These are phyloP conservation scores for Folsomia candida DNA, from an alignment of 2,888 invertebrate species.

Conservation along the genomic window DNA sequence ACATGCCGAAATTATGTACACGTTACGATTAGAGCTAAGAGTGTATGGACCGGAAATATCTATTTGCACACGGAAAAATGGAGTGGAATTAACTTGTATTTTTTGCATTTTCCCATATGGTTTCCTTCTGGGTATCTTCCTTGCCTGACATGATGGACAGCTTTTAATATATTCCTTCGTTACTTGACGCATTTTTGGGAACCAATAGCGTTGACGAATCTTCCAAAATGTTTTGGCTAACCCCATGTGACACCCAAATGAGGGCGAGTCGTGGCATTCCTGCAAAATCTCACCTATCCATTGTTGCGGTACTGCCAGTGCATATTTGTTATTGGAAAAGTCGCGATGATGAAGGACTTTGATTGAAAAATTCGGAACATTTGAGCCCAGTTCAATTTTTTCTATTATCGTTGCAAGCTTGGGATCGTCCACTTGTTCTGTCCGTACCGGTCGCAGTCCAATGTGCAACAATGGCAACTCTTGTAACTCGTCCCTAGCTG, in stretches of 20 bases:
- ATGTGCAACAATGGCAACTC: background rate
- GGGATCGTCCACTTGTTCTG: constrained; percentile 1
- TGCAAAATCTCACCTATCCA: background rate
- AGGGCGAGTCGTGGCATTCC: background rate
- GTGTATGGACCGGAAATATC: background rate
- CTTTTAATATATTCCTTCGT: background rate
- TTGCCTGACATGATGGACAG: background rate
- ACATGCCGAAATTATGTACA: background rate
- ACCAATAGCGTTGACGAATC: background rate
- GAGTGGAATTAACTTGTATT: background rate
- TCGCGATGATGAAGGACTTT: background rate
- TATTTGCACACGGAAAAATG: background rate
- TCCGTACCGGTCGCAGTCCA: background rate
- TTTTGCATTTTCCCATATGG: background rate
- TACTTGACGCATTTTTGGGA: background rate
- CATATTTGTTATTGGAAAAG: background rate
- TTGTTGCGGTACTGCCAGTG: background rate
- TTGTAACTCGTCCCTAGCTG: background rate
- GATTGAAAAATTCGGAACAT: background rate
- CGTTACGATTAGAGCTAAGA: background rate
- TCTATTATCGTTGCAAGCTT: background rate
- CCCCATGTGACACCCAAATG: background rate
- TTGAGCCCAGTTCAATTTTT: background rate
- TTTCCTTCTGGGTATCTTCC: background rate
- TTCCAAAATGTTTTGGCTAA: constrained; percentile 5